Evolutionary conservation across 2,888 invertebrate genomes (phyloP), one percentile per base, ranked within the genome.

Genomic region (Empis livida): DNA sequence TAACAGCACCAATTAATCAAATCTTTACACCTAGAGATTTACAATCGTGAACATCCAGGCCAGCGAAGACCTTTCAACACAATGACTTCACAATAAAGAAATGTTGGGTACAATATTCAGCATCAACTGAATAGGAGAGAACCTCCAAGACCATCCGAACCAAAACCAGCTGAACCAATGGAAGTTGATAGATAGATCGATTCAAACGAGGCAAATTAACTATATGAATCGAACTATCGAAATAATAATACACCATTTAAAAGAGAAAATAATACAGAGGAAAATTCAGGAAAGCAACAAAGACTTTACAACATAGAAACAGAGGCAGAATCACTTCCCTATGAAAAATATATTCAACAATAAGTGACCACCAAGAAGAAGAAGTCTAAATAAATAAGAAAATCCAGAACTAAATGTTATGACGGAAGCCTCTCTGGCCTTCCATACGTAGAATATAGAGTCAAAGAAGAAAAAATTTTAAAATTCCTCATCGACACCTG

Each of bases 1-100:
- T 47, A 11, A 47, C 47, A n/a, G 39, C 40, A 13, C 39, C 20
- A 2, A 43, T 47, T 15, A 50, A 50, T 15, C 44, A 44, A 42
- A 40, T n/a, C n/a, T 10, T 9, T 30, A 23, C 17, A 20, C 8
- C 39, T 17, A 10, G 16, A n/a, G n/a, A n/a, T n/a, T n/a, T n/a
- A n/a, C n/a, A n/a, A 11, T n/a, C 30, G 9, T 5, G 11, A 31
- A 9, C 15, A 17, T 16, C 8, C 15, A 16, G 14, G 2, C 31
- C n/a, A 30, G 17, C 10, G 16, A 8, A 17, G 16, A 16, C n/a
- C 16, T 2, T 10, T 16, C 2, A 4, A 15, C 6, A 5, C 32
- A 32, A 32, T 11, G n/a, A 17, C 32, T 15, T 27, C 14, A 23
- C 35, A 41, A 11, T 31, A 15, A 37, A 23, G 17, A 23, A 42